Evolutionary conservation across 2,888 invertebrate species (phyloP).

Genomic region (Anaspis maculata): DNA sequence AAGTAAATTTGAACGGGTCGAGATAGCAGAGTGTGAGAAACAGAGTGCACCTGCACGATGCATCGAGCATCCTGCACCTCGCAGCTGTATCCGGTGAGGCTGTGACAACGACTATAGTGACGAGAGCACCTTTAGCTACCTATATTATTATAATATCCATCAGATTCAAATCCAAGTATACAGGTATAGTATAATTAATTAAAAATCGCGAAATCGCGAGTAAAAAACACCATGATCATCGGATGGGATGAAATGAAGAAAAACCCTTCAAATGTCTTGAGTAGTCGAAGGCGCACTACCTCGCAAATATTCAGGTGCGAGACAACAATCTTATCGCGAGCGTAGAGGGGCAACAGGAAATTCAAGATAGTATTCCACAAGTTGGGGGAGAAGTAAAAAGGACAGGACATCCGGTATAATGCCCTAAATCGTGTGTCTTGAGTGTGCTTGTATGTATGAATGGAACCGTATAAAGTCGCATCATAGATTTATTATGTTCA

Average conservation of each 20-base stretch:
- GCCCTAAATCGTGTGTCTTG: constrained; percentile 21
- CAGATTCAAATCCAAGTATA: constrained; percentile 26
- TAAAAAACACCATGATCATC: too few species aligned
- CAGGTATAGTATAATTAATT: constrained; percentile 9
- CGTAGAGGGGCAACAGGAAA: constrained; percentile 27
- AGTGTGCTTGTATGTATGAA: constrained; percentile 6
- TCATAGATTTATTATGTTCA: too few species aligned
- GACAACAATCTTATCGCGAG: too few species aligned
- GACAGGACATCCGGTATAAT: constrained; percentile 34
- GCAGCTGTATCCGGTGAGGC: constrained; percentile 43
- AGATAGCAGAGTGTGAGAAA: constrained; percentile 32
- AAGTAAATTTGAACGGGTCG: constrained; percentile 30
- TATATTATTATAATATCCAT: constrained; percentile 17
- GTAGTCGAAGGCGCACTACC: neutral
- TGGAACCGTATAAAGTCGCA: too few species aligned
- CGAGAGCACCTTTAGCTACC: constrained; percentile 37
- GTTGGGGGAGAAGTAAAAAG: constrained; percentile 32
- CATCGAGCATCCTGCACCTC: constrained; percentile 36
- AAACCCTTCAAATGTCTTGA: too few species aligned
- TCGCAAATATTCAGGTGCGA: constrained; percentile 13
- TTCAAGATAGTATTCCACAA: constrained; percentile 34
- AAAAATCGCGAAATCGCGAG: too few species aligned
- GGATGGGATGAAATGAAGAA: too few species aligned
- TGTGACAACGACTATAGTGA: constrained; percentile 20
- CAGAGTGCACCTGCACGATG: constrained; percentile 39